phyloP scores from a whole-genome alignment of 2,888 invertebrate genomes.

The Limnephilus marmoratus region DNA sequence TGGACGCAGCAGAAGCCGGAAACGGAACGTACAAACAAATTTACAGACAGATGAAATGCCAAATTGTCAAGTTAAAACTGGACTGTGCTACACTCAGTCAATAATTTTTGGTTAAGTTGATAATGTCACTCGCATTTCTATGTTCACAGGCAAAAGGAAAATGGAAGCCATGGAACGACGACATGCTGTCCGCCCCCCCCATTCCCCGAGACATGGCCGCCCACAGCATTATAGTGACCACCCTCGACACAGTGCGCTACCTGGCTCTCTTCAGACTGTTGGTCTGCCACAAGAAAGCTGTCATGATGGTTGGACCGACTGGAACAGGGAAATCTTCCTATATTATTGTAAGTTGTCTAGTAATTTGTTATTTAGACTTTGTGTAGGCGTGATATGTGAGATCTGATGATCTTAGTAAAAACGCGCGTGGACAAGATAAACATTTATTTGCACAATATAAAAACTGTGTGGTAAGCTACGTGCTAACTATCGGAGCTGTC shows the following conservation, averaged over 20 bases:
- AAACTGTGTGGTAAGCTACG: too few species aligned
- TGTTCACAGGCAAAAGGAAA: constrained; percentile 86
- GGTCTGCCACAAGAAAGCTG: constrained; percentile 87
- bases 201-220: constrained; percentile 94
- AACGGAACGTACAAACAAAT: too few species aligned
- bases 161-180: constrained; percentile 96
- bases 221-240: constrained; percentile 96
- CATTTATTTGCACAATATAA: too few species aligned
- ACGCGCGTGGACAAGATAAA: too few species aligned
- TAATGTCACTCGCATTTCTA: background rate
- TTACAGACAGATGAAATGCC: too few species aligned
- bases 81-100: too few species aligned
- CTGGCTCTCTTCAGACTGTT: constrained; percentile 87
- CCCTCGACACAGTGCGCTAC: constrained; percentile 92
- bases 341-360: constrained; percentile 79
- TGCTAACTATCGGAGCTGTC: too few species aligned
- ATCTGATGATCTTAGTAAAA: too few species aligned
- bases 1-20: too few species aligned
- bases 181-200: constrained; percentile 84
- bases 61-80: too few species aligned
- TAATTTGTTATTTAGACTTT: too few species aligned
- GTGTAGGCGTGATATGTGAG: too few species aligned
- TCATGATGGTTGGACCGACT: constrained; percentile 94
- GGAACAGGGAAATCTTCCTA: constrained; percentile 97
- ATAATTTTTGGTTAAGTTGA: background rate